A percentile compares a stretch with the other conserved stretches of the same genome.
Conservation (phyloP, 2,113 vertebrate species). For the Polypterus senegalus region DNA sequence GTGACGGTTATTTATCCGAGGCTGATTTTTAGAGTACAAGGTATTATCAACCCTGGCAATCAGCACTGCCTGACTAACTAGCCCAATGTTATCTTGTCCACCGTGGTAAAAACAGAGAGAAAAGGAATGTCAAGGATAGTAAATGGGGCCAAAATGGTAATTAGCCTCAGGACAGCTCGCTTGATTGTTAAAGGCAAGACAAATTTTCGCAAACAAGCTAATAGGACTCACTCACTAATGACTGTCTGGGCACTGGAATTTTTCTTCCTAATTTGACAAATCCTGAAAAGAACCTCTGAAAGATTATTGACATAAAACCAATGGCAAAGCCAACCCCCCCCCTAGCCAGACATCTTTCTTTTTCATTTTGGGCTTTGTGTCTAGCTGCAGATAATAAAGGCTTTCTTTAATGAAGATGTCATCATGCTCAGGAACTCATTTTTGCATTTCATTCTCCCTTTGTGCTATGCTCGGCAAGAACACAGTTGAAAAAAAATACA, state of each 20-base stretch:
- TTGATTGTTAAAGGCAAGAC: slow-evolving; percentile 24
- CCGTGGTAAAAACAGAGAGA: slow-evolving; percentile 25
- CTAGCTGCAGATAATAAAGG: slow-evolving; percentile 30
- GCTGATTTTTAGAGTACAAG: slow-evolving; percentile 20
- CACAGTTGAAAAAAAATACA: too few species aligned
- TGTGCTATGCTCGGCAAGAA: not conserved
- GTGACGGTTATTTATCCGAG: slow-evolving; percentile 15
- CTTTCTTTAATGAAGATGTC: not conserved
- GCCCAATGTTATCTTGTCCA: slow-evolving; percentile 39
- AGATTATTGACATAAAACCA: slow-evolving; percentile 41
- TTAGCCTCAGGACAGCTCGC: slow-evolving; percentile 34
- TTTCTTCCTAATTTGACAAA: slow-evolving; percentile 50
- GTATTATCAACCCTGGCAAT: slow-evolving; percentile 35
- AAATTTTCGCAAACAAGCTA: slow-evolving; percentile 41
- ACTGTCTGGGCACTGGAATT: slow-evolving; percentile 41
- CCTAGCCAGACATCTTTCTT: slow-evolving; percentile 16
- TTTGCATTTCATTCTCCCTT: not conserved
- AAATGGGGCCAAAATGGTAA: slow-evolving; percentile 44
- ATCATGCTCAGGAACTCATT: not conserved
- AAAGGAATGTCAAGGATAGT: slow-evolving; percentile 41
- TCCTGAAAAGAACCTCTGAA: slow-evolving; percentile 27
- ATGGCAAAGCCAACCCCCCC: slow-evolving; percentile 28
- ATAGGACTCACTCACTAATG: slow-evolving; percentile 39
- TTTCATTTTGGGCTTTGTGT: slow-evolving; percentile 16
- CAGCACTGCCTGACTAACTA: slow-evolving; percentile 35